A percentile compares a stretch with the other conserved stretches of the same genome.
These are phyloP conservation scores for Nymphicus hollandicus DNA, from an alignment of 2,113 vertebrate genomes.

Conservation along the genomic window DNA sequence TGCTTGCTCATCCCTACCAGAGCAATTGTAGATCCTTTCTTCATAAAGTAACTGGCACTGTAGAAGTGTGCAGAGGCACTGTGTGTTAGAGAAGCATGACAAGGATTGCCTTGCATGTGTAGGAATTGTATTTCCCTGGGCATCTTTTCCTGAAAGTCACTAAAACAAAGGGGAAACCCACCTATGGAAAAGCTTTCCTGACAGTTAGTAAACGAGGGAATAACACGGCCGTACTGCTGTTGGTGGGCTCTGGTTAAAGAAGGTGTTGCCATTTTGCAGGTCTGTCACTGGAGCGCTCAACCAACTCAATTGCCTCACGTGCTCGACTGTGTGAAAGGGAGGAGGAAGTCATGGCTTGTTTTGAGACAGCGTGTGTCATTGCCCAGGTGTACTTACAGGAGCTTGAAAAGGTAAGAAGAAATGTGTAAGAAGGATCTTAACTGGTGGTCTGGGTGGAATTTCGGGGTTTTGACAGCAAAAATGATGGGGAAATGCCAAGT, in stretches of 20 bases:
- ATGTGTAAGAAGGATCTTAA: background rate
- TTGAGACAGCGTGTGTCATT: constrained; percentile 86
- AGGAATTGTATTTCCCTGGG: background rate
- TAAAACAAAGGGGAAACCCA: background rate
- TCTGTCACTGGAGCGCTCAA: constrained; percentile 89
- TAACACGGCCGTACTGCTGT: rapidly evolving
- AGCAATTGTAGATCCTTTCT: background rate
- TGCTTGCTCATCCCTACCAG: background rate
- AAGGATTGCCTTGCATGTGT: background rate
- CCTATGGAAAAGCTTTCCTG: background rate
- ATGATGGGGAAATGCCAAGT: background rate
- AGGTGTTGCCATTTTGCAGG: constrained; percentile 72
- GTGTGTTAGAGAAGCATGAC: background rate
- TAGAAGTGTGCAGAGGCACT: background rate
- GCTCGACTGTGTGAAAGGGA: constrained; percentile 88
- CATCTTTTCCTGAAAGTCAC: background rate
- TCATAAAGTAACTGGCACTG: background rate
- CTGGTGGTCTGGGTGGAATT: background rate
- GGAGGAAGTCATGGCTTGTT: constrained; percentile 90
- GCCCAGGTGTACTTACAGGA: constrained; percentile 92
- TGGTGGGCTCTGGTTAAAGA: background rate
- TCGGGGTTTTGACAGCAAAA: background rate
- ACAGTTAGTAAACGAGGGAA: background rate
- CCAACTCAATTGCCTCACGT: constrained; percentile 85
- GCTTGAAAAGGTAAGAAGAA: constrained; percentile 86